A percentile compares a stretch with the other conserved stretches of the same genome.
Conservation (phyloP, 2,797 vertebrate genomes). For the Ctenosaura bakeri region DNA sequence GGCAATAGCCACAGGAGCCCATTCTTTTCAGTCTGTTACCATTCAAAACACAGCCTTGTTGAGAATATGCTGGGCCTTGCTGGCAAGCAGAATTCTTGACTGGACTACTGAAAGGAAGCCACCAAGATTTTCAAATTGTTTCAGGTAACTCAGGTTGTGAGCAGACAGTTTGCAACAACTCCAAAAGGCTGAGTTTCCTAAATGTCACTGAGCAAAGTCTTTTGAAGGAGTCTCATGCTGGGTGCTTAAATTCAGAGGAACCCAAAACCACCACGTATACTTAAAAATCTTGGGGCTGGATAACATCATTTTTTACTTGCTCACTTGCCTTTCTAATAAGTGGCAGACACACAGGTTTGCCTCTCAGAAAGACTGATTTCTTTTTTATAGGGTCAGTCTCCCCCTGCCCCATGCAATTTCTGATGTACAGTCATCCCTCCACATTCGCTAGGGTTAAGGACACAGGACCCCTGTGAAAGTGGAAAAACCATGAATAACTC, state of each 20-base stretch:
- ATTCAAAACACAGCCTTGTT: not conserved
- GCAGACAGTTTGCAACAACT: not conserved
- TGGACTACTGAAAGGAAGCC: not conserved
- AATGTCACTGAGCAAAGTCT: constrained; percentile 20
- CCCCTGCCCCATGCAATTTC: constrained; percentile 45
- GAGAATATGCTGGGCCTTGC: not conserved
- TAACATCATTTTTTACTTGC: not conserved
- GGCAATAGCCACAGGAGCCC: constrained; percentile 51
- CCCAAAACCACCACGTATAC: not conserved
- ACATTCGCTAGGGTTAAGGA: no score
- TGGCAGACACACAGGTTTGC: constrained; percentile 39
- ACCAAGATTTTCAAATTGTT: constrained; percentile 38
- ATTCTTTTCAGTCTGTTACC: not conserved
- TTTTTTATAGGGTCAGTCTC: not conserved
- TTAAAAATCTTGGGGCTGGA: constrained; percentile 3
- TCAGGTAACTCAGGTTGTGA: not conserved
- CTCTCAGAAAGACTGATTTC: not conserved
- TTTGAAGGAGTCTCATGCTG: constrained; percentile 32
- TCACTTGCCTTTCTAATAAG: not conserved
- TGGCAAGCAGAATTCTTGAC: constrained; percentile 17
- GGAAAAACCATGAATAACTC: no score
- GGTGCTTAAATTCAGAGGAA: not conserved
- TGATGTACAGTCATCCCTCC: not conserved
- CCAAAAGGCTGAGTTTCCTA: not conserved
- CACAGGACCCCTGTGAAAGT: no score